These are phyloP conservation scores for Odontesthes bonariensis DNA, from an alignment of 2,113 vertebrate genomes.

Conservation along the genomic window DNA sequence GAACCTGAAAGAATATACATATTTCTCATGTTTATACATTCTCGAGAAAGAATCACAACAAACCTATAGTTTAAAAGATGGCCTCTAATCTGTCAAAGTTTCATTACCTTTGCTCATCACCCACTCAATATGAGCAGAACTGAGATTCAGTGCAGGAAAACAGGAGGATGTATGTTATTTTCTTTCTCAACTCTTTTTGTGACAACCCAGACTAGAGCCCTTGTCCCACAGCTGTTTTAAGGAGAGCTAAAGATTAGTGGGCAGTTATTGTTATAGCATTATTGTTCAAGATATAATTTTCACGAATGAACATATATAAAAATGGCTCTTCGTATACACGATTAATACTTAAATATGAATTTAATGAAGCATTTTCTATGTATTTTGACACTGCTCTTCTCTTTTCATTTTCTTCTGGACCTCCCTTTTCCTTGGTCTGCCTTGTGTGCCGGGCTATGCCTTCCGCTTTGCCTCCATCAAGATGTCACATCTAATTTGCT, in stretches of 20 bases:
- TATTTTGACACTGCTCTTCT: slow-evolving; percentile 27
- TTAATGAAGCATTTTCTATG: slow-evolving; percentile 20
- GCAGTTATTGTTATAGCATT: neutral
- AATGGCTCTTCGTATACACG: neutral
- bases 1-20: slow-evolving; percentile 22
- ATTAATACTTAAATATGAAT: neutral
- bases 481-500: slow-evolving; percentile 81
- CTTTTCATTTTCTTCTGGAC: slow-evolving; percentile 20
- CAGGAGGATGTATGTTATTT: neutral
- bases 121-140: slow-evolving; percentile 1
- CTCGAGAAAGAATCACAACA: slow-evolving; percentile 21
- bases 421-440: slow-evolving; percentile 41
- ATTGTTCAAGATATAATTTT: slow-evolving; percentile 12
- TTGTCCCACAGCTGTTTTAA: slow-evolving; percentile 17
- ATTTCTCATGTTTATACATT: slow-evolving; percentile 21
- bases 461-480: slow-evolving; percentile 71
- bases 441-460: slow-evolving; percentile 72
- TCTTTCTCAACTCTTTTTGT: slow-evolving; percentile 2
- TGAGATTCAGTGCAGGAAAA: neutral
- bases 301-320: slow-evolving; percentile 33
- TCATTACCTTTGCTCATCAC: slow-evolving; percentile 14
- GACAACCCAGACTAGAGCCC: slow-evolving; percentile 7
- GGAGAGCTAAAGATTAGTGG: slow-evolving; percentile 6
- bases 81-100: slow-evolving; percentile 8
- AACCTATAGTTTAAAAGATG: slow-evolving; percentile 11